These are phyloP conservation scores for Neofelis nebulosa DNA, from an alignment of 2,113 vertebrate species.

Conservation along the genomic window DNA sequence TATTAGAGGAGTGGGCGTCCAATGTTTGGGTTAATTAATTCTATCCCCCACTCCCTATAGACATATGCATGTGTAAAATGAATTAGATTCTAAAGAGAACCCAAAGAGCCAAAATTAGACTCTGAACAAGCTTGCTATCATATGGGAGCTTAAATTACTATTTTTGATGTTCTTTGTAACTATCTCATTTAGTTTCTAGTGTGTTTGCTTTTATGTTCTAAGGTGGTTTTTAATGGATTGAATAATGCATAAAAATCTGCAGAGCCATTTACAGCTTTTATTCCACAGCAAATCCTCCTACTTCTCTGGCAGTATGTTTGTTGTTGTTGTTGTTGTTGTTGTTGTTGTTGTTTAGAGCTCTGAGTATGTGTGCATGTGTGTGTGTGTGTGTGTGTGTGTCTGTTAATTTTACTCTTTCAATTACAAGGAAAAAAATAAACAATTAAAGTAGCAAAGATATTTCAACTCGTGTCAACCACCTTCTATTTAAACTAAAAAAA, in stretches of 20 bases:
- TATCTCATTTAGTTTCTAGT: not conserved
- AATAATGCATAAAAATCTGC: conserved; percentile 18
- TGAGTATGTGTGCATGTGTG: not conserved
- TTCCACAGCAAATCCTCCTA: not conserved
- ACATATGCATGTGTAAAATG: not conserved
- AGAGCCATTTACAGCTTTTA: not conserved
- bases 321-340: not conserved
- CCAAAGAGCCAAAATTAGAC: not conserved
- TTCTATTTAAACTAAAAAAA: not conserved
- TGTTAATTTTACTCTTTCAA: not conserved
- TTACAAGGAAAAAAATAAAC: not conserved
- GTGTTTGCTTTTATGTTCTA: not conserved
- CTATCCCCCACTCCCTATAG: not conserved
- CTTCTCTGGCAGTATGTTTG: not conserved
- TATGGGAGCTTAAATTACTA: not conserved
- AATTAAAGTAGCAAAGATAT: not conserved
- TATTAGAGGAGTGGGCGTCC: not conserved
- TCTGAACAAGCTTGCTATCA: not conserved
- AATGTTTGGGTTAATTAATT: conserved; percentile 33
- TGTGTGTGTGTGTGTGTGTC: not conserved
- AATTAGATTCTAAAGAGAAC: not conserved
- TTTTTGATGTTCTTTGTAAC: not conserved
- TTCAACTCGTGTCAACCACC: not conserved
- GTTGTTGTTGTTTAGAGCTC: not conserved
- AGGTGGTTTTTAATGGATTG: not conserved